phyloP scores from a whole-genome alignment of 1,140 invertebrate species.

The Drosophila nigrodunni region DNA sequence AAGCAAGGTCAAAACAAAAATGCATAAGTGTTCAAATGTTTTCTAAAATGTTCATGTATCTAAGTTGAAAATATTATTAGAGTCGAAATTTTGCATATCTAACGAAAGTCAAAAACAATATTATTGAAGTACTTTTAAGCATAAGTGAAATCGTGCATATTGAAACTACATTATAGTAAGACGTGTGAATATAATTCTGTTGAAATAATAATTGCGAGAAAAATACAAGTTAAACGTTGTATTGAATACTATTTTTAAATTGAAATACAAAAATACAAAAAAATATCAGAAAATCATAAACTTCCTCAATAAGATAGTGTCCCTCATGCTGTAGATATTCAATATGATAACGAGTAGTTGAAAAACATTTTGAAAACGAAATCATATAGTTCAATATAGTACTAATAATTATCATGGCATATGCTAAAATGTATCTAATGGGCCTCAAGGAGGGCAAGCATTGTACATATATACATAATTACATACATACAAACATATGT shows the following conservation, averaged over 20 bases:
- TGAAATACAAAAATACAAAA: constrained; percentile 22
- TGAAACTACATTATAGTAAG: constrained; percentile 31
- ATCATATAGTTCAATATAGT: constrained; percentile 54
- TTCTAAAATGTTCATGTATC: constrained; percentile 52
- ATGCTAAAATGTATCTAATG: constrained; percentile 56
- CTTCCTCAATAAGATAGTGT: constrained; percentile 66
- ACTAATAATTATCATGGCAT: constrained; percentile 19
- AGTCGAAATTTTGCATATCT: constrained; percentile 55
- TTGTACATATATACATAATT: constrained; percentile 66
- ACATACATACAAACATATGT: constrained; percentile 33
- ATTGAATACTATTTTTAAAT: constrained; percentile 41
- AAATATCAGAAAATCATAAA: constrained; percentile 63
- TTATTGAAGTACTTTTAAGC: constrained; percentile 23
- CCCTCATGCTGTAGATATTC: constrained; percentile 65
- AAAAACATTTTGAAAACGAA: constrained; percentile 45
- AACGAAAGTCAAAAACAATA: constrained; percentile 34
- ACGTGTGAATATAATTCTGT: constrained; percentile 58
- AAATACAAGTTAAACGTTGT: constrained; percentile 40
- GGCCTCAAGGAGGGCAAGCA: constrained; percentile 53
- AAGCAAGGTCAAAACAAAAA: constrained; percentile 41
- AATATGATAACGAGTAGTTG: constrained; percentile 49
- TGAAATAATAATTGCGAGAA: constrained; percentile 18
- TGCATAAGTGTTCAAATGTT: constrained; percentile 63
- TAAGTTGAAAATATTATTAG: constrained; percentile 13
- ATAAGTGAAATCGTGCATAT: constrained; percentile 29